phyloP scores from a whole-genome alignment of 2,113 vertebrate species.

The Morone saxatilis region DNA sequence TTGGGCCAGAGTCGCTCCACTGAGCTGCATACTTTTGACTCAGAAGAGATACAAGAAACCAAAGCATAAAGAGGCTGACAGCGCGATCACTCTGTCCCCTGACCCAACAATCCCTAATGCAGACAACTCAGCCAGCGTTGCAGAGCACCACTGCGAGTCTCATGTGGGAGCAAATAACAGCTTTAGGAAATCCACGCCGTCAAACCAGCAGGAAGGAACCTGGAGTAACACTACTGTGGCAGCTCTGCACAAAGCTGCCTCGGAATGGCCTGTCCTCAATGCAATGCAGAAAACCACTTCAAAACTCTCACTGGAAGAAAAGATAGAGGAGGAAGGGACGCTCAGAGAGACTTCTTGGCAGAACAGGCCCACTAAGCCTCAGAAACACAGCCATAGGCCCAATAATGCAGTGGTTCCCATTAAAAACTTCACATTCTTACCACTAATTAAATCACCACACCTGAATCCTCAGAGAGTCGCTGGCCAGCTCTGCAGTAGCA shows the following conservation, averaged over 20 bases:
- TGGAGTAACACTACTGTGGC: background rate
- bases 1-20: conserved; percentile 83
- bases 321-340: background rate
- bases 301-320: conserved; percentile 9
- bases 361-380: conserved; percentile 37
- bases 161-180: background rate
- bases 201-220: conserved; percentile 23
- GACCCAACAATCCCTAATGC: conserved; percentile 48
- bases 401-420: conserved; percentile 61
- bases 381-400: conserved; percentile 40
- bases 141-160: conserved; percentile 32
- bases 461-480: conserved; percentile 12
- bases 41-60: conserved; percentile 78
- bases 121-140: conserved; percentile 32
- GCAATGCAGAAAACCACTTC: conserved; percentile 25
- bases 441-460: conserved; percentile 70
- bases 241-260: conserved; percentile 27
- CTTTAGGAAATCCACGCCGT: conserved; percentile 9
- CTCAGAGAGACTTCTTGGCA: conserved; percentile 14
- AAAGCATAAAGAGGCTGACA: conserved; percentile 58
- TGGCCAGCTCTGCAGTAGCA: conserved; percentile 27
- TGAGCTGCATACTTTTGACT: conserved; percentile 78
- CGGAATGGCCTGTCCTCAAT: conserved; percentile 9
- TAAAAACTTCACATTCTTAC: conserved; percentile 77
- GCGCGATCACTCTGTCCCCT: conserved; percentile 71